Base-by-base conservation (phyloP, 2,797 vertebrate species). In the Sebastes wilsoni region DNA sequence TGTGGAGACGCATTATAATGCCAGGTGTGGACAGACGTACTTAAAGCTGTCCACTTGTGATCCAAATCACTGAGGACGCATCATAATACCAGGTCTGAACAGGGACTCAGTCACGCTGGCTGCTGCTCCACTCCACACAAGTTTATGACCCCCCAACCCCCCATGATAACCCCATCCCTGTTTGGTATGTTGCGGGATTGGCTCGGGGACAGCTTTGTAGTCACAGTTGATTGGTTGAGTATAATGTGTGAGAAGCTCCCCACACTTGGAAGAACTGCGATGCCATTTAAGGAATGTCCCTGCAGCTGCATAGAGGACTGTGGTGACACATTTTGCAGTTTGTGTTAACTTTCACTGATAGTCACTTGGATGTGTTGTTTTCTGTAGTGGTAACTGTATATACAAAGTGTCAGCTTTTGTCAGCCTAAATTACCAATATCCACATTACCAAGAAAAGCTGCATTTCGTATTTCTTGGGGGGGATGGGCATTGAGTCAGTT, bases 221-320 rank as follows among this genome's bases (percentile, higher is more conserved):
- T 79, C 82, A 76, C 80, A 92, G 79, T 73, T 88, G 92, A 93
- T 90, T 93, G 90, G 90, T 78, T 60, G 23, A 42, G 68, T 27
- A 13, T 30, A 38, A 13, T 46, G 62, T 54, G 58, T 80, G 20
- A 67, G 52, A 84, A 68, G 25, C 42, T 60, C 61, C 34, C 18
- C 60, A 66, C 74, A 64, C 58, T 72, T 82, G 13, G 13, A 79
- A 79, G 69, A 84, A 49, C 66, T 77, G 80, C 42, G 27, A 82
- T 71, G 72, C 86, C 87, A 86, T 93, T 81, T 92, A 88, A 92
- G 90, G 89, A 94, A 93, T 91, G 75, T 82, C 82, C 82, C 72
- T 75, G 64, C 54, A 76, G 77, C 80, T 58, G n/a, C 12, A 67
- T 18, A 27, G 69, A 46, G 68, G 42, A 78, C 69, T 36, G 52